These are phyloP conservation scores for Carterocephalus palaemon DNA, from an alignment of 2,888 invertebrate species.

Conservation along the genomic window DNA sequence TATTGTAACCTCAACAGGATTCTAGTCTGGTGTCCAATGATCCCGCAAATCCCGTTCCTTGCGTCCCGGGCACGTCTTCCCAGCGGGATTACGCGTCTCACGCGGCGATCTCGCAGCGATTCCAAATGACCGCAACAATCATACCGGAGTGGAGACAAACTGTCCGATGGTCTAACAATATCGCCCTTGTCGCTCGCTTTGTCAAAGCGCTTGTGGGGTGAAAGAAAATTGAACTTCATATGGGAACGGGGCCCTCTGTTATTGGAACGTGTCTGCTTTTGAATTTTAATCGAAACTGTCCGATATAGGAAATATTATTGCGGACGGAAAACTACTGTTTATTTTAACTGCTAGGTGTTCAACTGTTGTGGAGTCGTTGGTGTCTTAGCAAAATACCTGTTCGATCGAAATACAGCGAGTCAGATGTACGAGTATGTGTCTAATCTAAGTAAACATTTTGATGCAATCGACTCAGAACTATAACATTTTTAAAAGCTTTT, in stretches of 20 bases:
- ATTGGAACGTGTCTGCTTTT: constrained; percentile 25
- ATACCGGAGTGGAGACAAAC: constrained; percentile 39
- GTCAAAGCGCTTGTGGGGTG: constrained; percentile 22
- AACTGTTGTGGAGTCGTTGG: not conserved
- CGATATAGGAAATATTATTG: constrained; percentile 23
- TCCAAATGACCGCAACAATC: constrained; percentile 52
- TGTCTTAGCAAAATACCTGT: not conserved
- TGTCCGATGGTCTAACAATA: constrained; percentile 22
- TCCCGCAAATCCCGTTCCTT: constrained; percentile 62
- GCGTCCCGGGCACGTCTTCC: constrained; percentile 61
- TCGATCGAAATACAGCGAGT: no score
- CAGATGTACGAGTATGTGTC: no score
- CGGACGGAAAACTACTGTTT: constrained; percentile 16
- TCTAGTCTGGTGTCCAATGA: constrained; percentile 58
- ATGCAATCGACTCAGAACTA: no score
- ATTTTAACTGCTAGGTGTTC: constrained; percentile 6
- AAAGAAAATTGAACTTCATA: constrained; percentile 25
- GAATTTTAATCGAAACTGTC: constrained; percentile 24
- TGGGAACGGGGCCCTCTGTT: constrained; percentile 21
- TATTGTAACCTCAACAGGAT: constrained; percentile 53
- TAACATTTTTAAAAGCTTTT: no score
- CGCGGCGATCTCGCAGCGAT: constrained; percentile 48
- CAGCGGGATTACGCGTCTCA: constrained; percentile 54
- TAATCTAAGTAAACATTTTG: no score
- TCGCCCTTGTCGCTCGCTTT: constrained; percentile 23